phyloP scores from a whole-genome alignment of 64 coral and sea anemone genomes.

The Acropora yongei region DNA sequence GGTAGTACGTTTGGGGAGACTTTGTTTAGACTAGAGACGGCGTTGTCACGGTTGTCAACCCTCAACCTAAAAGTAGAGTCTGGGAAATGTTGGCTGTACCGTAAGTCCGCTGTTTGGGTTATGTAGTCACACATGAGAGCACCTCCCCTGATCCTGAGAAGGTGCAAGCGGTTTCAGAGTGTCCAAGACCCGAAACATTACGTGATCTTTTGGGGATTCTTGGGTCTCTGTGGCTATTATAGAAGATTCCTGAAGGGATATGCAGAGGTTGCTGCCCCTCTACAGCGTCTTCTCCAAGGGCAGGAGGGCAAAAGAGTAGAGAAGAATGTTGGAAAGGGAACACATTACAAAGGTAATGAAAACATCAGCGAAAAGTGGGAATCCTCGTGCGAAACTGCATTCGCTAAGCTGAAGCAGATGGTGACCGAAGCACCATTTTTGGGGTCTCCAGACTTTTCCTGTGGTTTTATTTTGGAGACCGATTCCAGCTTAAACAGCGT shows the following conservation, averaged over 20 bases:
- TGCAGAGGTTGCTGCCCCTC: background rate
- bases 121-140: background rate
- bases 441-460: background rate
- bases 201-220: background rate
- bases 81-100: slow-evolving; percentile 40
- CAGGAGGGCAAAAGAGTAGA: background rate
- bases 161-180: slow-evolving; percentile 30
- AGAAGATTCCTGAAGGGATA: background rate
- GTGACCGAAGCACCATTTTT: background rate
- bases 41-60: background rate
- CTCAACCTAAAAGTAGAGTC: slow-evolving; percentile 31
- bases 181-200: slow-evolving; percentile 20
- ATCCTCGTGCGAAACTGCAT: background rate
- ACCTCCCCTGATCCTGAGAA: background rate
- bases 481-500: too few relatives aligned
- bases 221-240: background rate
- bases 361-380: background rate
- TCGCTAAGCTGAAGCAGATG: too few relatives aligned
- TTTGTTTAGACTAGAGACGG: background rate
- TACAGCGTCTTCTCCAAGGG: too few relatives aligned
- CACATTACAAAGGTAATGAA: background rate
- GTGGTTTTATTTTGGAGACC: too few relatives aligned
- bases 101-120: slow-evolving; percentile 11
- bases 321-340: too few relatives aligned
- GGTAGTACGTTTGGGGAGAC: too few relatives aligned